phyloP scores from a whole-genome alignment of 1,140 invertebrate species.

The Trichoplusia ni region DNA sequence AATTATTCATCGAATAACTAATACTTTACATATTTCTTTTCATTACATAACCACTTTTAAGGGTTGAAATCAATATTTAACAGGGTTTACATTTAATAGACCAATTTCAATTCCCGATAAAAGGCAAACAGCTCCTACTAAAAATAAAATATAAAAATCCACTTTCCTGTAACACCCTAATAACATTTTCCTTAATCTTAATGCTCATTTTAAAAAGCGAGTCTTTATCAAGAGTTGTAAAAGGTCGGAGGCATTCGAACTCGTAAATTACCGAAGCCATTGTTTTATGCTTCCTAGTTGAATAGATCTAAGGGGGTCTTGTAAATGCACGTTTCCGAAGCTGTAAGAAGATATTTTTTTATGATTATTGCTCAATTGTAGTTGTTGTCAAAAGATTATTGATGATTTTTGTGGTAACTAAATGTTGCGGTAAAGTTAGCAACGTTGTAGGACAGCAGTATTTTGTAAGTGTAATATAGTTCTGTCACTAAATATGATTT shows the following conservation, averaged over 20 bases:
- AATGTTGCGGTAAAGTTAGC: too few species aligned
- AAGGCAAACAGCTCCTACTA: background rate
- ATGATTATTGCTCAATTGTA: too few species aligned
- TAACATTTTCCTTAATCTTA: conserved; percentile 52
- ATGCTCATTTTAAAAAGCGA: conserved; percentile 54
- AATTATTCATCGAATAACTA: too few species aligned
- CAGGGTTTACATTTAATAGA: too few species aligned
- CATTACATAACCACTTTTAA: too few species aligned
- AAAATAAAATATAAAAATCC: conserved; percentile 17
- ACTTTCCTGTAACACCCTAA: conserved; percentile 21
- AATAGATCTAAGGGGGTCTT: conserved; percentile 58
- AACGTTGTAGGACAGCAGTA: too few species aligned
- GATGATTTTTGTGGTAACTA: too few species aligned
- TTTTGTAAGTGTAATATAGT: background rate
- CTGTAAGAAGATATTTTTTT: conserved; percentile 19
- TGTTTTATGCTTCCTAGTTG: conserved; percentile 71
- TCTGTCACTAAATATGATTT: background rate
- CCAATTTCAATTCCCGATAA: background rate
- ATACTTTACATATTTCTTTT: too few species aligned
- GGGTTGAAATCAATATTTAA: too few species aligned
- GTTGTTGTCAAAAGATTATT: too few species aligned
- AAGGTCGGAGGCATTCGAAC: conserved; percentile 43
- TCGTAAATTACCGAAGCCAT: conserved; percentile 66
- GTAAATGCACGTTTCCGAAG: conserved; percentile 57
- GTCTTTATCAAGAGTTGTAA: conserved; percentile 57